Evolutionary conservation across 1,140 invertebrate species (phyloP).

Genomic region (Idris sp.): DNA sequence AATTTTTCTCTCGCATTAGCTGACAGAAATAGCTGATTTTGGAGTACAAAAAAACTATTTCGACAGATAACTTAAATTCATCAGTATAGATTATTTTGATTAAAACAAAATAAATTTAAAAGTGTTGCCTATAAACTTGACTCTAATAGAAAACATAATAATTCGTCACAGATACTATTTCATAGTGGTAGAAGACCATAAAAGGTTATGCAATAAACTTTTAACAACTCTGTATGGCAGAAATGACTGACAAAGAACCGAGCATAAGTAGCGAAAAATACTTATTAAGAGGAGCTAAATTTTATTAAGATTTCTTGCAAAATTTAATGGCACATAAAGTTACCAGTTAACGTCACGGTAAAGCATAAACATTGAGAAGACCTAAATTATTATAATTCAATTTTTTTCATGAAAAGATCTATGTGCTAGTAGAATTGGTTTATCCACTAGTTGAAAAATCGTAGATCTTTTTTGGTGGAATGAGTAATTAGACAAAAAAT

Average conservation of each 20-base stretch:
- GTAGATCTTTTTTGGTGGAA: too few species aligned
- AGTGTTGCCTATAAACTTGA: slow-evolving; percentile 20
- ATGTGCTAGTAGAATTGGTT: too few species aligned
- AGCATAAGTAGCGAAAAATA: slow-evolving; percentile 44
- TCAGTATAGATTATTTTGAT: too few species aligned
- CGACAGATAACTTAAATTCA: too few species aligned
- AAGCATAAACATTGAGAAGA: slow-evolving; percentile 18
- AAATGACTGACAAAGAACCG: slow-evolving; percentile 27
- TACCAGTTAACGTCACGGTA: slow-evolving; percentile 33
- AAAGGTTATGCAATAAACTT: slow-evolving; percentile 51
- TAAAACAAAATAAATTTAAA: slow-evolving; percentile 19
- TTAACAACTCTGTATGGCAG: slow-evolving; percentile 40
- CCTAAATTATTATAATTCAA: slow-evolving; percentile 23
- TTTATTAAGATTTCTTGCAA: slow-evolving; percentile 51
- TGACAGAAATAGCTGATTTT: too few species aligned
- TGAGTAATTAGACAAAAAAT: too few species aligned
- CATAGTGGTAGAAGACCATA: slow-evolving; percentile 15
- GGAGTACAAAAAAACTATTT: too few species aligned
- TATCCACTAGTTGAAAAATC: too few species aligned
- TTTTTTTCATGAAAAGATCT: too few species aligned
- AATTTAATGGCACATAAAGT: slow-evolving; percentile 47
- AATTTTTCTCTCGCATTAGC: too few species aligned
- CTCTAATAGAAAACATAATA: slow-evolving; percentile 43
- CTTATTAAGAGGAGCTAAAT: slow-evolving; percentile 47
- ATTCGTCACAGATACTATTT: slow-evolving; percentile 35